Percentiles rank a stretch among this genome's conserved stretches.
phyloP scores from a whole-genome alignment of 2,888 invertebrate genomes.

The Limulus polyphemus region DNA sequence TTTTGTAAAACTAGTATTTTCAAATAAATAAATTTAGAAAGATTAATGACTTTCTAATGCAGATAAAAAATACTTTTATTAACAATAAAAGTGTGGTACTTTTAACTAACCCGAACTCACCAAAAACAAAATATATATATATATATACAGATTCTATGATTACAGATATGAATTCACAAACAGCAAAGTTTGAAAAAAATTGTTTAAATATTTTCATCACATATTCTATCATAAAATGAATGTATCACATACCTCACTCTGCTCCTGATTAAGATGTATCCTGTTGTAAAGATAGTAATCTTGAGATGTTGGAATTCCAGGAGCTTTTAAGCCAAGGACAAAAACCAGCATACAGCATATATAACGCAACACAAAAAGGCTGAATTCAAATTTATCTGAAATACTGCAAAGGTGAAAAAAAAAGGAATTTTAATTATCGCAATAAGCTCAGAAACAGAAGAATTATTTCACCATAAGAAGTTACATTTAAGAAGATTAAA shows the following conservation, averaged over 20 bases:
- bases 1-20: no score
- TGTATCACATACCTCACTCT: not conserved
- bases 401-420: slow-evolving; percentile 26
- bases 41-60: no score
- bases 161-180: no score
- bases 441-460: not conserved
- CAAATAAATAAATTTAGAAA: no score
- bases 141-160: no score
- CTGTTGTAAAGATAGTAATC: slow-evolving; percentile 38
- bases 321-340: slow-evolving; percentile 70
- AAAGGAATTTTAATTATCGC: slow-evolving; percentile 2
- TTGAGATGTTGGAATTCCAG: slow-evolving; percentile 56
- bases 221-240: not conserved
- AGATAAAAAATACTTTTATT: no score
- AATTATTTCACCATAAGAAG: no score
- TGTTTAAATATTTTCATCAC: not conserved
- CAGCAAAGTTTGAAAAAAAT: no score
- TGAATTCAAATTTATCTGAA: slow-evolving; percentile 67
- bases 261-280: slow-evolving; percentile 10
- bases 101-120: no score
- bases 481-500: no score
- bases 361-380: slow-evolving; percentile 69
- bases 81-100: no score
- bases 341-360: slow-evolving; percentile 63
- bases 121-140: no score